Conservation (phyloP, 2,888 invertebrate species). For the Plebejus anna region DNA sequence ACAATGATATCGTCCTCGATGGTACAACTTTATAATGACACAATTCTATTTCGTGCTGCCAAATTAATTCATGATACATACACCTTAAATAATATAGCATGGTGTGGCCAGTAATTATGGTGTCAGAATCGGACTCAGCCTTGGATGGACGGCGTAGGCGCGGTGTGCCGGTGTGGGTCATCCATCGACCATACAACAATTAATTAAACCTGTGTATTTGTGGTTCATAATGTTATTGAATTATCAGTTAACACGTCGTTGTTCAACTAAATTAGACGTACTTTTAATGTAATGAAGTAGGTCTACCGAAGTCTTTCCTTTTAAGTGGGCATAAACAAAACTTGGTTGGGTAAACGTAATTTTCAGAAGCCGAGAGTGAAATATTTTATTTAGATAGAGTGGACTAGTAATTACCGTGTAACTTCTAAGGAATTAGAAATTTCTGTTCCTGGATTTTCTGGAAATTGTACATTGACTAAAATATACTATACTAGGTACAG, state of each 20-base stretch:
- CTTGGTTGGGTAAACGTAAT: too few species aligned
- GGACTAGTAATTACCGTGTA: too few species aligned
- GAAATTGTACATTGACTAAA: too few species aligned
- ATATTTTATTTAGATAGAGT: too few species aligned
- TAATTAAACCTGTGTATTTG: not conserved
- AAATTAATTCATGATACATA: not conserved
- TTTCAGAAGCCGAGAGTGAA: too few species aligned
- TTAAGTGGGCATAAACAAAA: too few species aligned
- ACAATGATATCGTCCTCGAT: not conserved
- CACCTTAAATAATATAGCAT: conserved; percentile 21
- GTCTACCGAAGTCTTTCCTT: too few species aligned
- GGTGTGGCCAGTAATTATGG: conserved; percentile 21
- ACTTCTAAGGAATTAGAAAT: too few species aligned
- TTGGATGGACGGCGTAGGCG: conserved; percentile 16
- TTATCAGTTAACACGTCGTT: not conserved
- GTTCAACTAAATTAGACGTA: not conserved
- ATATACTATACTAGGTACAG: too few species aligned
- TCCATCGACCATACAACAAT: conserved; percentile 13
- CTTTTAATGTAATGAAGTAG: not conserved
- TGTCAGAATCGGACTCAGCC: conserved; percentile 21
- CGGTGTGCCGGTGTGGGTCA: conserved; percentile 12
- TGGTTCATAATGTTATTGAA: not conserved
- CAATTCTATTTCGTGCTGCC: not conserved
- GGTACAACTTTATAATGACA: not conserved
- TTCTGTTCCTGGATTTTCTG: too few species aligned